phyloP scores from a whole-genome alignment of 2,797 vertebrate genomes.

The Carcharodon carcharias region DNA sequence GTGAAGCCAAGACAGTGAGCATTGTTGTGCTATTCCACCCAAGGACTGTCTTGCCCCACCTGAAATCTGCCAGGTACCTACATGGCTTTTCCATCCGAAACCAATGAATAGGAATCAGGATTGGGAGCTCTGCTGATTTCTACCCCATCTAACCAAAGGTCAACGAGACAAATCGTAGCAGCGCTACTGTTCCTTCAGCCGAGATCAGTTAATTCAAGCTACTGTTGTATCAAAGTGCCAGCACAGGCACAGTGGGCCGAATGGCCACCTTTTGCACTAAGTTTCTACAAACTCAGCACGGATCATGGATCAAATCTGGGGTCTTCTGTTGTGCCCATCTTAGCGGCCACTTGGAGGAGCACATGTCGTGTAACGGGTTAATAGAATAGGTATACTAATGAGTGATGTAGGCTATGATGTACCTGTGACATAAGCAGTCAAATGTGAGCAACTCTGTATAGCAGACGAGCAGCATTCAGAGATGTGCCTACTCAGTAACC shows the following conservation, averaged over 20 bases:
- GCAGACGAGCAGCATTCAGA: no score
- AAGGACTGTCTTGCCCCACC: not conserved
- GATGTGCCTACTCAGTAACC: no score
- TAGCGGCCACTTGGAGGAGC: not conserved
- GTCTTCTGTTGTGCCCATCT: not conserved
- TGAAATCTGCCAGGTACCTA: not conserved
- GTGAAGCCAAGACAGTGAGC: not conserved
- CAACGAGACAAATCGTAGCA: not conserved
- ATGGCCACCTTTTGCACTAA: not conserved
- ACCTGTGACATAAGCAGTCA: no score
- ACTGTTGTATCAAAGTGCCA: not conserved
- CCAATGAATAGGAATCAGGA: not conserved
- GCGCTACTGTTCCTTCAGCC: not conserved
- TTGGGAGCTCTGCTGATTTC: not conserved
- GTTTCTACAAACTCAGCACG: not conserved
- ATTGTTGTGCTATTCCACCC: not conserved
- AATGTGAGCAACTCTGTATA: no score
- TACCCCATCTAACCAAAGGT: not conserved
- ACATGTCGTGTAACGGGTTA: no score
- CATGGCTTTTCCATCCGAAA: not conserved
- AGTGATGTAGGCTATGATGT: no score
- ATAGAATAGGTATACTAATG: no score
- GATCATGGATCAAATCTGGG: not conserved
- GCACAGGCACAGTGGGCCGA: not conserved
- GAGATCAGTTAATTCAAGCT: not conserved